Percentiles rank a stretch among this genome's conserved stretches.
Evolutionary conservation across 2,113 vertebrate species (phyloP).

Genomic region (Excalfactoria chinensis): DNA sequence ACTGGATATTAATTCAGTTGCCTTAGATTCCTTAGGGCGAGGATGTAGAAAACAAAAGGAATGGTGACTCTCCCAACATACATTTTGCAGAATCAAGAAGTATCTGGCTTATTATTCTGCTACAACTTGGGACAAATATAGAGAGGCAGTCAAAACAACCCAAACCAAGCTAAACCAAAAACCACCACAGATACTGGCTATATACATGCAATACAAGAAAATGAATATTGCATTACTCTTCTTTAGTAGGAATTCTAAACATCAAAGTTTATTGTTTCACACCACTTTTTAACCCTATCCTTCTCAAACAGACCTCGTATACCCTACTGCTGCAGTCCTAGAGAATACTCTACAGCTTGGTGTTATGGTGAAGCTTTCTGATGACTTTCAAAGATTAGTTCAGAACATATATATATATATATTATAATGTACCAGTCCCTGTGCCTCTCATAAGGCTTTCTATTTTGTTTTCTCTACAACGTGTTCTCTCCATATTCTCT

Average conservation of each 20-base stretch:
- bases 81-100: not conserved
- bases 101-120: not conserved
- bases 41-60: not conserved
- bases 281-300: not conserved
- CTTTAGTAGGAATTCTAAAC: not conserved
- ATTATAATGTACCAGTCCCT: not conserved
- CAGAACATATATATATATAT: no score
- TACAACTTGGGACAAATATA: not conserved
- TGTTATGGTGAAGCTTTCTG: not conserved
- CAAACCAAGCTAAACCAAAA: not conserved
- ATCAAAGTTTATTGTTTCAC: not conserved
- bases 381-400: fast-evolving
- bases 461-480: not conserved
- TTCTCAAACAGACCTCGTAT: not conserved
- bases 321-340: not conserved
- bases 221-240: not conserved
- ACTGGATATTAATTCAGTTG: not conserved
- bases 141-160: not conserved
- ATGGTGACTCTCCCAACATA: not conserved
- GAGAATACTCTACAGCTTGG: not conserved
- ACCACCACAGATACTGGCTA: not conserved
- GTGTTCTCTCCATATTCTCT: not conserved
- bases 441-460: not conserved
- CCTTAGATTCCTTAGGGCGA: not conserved
- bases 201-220: not conserved